Conservation (phyloP, 2,797 vertebrate species). For the Alca torda region DNA sequence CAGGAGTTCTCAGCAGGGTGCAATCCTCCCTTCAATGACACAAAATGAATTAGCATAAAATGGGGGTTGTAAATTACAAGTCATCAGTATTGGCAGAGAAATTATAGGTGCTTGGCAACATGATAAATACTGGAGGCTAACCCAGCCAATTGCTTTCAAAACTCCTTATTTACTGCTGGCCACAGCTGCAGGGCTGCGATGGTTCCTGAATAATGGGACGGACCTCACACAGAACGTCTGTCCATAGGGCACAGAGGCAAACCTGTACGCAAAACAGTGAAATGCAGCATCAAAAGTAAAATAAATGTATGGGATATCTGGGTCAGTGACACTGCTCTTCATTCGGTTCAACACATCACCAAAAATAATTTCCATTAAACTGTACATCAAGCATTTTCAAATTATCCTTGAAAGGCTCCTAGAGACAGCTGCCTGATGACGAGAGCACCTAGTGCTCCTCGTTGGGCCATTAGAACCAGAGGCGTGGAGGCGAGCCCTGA, state of each 20-base stretch:
- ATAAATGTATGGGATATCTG: neutral
- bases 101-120: neutral
- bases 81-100: neutral
- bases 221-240: neutral
- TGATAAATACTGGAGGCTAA: neutral
- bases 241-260: neutral
- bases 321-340: accelerated
- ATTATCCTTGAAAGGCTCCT: neutral
- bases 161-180: neutral
- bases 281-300: neutral
- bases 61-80: neutral
- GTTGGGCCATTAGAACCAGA: neutral
- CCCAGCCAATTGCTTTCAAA: neutral
- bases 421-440: neutral
- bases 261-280: neutral
- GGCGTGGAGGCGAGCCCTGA: accelerated
- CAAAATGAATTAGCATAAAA: neutral
- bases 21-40: neutral
- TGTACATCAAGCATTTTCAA: neutral
- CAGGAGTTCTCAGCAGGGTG: neutral
- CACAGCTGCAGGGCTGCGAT: neutral
- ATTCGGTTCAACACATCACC: neutral
- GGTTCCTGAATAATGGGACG: neutral
- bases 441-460: neutral
- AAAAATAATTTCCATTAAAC: neutral